Conservation (phyloP, 2,888 invertebrate genomes). For the Dynastes tityus region DNA sequence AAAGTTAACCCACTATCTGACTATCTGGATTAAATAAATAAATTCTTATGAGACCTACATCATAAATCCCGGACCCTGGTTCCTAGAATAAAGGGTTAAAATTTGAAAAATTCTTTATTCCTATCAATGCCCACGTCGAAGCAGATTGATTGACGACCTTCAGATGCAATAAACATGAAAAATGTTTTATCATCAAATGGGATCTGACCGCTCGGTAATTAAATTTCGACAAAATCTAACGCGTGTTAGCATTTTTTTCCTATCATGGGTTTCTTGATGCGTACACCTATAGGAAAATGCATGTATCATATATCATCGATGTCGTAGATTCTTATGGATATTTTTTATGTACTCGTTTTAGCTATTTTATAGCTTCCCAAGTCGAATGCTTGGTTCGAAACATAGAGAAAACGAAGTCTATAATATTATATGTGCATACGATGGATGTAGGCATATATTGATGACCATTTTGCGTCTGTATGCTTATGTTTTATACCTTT, state of each 20-base stretch:
- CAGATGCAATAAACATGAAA: conserved; percentile 37
- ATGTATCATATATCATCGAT: conserved; percentile 9
- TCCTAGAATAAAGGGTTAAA: not conserved
- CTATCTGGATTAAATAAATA: no score
- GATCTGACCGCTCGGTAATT: conserved; percentile 49
- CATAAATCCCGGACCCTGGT: not conserved
- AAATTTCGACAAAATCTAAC: conserved; percentile 46
- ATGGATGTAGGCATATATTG: conserved; percentile 14
- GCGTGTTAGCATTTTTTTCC: conserved; percentile 1
- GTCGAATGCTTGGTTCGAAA: not conserved
- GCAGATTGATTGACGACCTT: conserved; percentile 34
- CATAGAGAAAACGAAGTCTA: not conserved
- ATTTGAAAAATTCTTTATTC: not conserved
- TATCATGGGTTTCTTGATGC: not conserved
- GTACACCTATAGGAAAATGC: not conserved
- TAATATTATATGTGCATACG: not conserved
- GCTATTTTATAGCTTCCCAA: conserved; percentile 20
- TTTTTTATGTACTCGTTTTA: no score
- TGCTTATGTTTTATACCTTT: conserved; percentile 7
- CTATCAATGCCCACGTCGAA: not conserved
- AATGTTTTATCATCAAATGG: conserved; percentile 50
- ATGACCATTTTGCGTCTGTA: conserved; percentile 30
- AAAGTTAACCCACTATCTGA: no score
- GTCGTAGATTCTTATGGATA: not conserved
- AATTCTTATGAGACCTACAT: not conserved